Evolutionary conservation across 2,797 vertebrate species (phyloP).

Genomic region (Gymnothorax javanicus): DNA sequence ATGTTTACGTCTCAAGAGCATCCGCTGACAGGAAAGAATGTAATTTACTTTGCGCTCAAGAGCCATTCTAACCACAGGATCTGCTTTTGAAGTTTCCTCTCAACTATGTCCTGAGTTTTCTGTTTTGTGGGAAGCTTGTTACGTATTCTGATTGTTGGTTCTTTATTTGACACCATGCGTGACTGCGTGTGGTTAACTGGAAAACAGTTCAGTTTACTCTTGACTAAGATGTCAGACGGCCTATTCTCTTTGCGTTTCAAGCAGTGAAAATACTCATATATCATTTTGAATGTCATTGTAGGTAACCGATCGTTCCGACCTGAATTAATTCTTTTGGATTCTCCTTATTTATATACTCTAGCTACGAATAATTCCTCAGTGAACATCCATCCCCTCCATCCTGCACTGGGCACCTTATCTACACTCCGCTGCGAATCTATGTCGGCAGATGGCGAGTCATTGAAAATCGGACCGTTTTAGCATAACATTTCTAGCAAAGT

Average conservation of each 20-base stretch:
- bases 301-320: neutral
- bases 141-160: conserved; percentile 16
- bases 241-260: conserved; percentile 3
- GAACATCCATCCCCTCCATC: neutral
- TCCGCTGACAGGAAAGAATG: conserved; percentile 56
- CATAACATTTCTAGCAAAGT: neutral
- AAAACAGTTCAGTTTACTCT: conserved; percentile 25
- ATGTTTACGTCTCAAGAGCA: conserved; percentile 33
- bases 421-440: neutral
- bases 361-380: neutral
- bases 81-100: conserved; percentile 37
- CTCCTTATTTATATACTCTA: neutral
- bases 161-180: conserved; percentile 25
- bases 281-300: conserved; percentile 7
- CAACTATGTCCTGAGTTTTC: conserved; percentile 17
- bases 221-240: conserved; percentile 14
- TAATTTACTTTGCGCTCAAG: conserved; percentile 51
- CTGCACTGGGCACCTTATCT: neutral
- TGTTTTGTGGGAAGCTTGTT: conserved; percentile 28
- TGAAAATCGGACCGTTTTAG: neutral
- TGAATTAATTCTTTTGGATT: neutral
- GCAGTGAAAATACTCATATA: conserved; percentile 6
- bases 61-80: conserved; percentile 49
- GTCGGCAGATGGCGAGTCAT: neutral
- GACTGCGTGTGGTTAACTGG: conserved; percentile 28